Evolutionary conservation across 2,888 invertebrate species (phyloP), one percentile per base, ranked within the genome.

Genomic region (Drosophila neutralis): DNA sequence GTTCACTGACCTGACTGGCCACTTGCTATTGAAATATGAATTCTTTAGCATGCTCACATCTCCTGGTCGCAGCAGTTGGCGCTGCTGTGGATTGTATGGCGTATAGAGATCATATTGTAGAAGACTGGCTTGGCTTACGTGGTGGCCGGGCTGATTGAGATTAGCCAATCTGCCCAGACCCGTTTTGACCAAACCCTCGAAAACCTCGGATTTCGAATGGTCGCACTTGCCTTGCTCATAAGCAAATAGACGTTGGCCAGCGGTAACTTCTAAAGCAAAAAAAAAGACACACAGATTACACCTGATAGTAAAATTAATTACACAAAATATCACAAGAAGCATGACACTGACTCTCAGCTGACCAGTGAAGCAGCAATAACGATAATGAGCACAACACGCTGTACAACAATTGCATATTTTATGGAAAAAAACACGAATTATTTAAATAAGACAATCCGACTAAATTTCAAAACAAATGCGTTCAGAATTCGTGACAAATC

Each of bases 51-150:
- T 49, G 7, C 61, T 67, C 6, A 78, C n/a, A 72, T 91, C 87
- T 3, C 90, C 91, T 1, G 83, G 65, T 3, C 69, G 70, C 24
- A 92, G 56, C 2, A 80, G 31, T 54, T 92, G 91, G 0, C 87
- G 78, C 48, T 81, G 51, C 11, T 85, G 66, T 0, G 84, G 82
- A 82, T 92, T 92, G 0, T 65, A 40, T 0, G 83, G 83, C 1
- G 92, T 92, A 60, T 92, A 92, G 3, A 92, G 84, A 79, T 92
- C 91, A 49, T 88, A 92, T 40, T 83, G 82, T 7, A 91, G 57
- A 1, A 82, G 63, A 61, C 85, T 84, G 10, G 76, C 65, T 24
- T 85, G 87, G 35, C 62, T 42, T 4, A 76, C 54, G 1, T 74
- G 77, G 1, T 24, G 15, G 1, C 66, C 58, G 5, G 73, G 69